A percentile compares a stretch with the other conserved stretches of the same genome.
phyloP scores from a whole-genome alignment of 2,888 invertebrate genomes.

The Stramonita haemastoma region DNA sequence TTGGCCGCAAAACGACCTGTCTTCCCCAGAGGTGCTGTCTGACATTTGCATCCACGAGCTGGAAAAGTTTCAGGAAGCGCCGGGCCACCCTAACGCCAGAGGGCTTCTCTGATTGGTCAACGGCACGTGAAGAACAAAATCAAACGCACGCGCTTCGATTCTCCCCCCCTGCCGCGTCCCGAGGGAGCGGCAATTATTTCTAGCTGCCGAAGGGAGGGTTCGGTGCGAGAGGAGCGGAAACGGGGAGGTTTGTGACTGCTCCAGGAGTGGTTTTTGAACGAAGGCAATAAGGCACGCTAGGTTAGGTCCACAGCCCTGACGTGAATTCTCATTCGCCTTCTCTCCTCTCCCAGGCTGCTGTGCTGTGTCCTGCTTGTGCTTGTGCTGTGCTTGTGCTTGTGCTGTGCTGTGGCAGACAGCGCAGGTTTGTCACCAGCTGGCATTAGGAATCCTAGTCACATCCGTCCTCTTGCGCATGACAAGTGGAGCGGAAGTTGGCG shows the following conservation, averaged over 20 bases:
- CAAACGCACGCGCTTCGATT: slow-evolving; percentile 46
- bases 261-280: slow-evolving; percentile 37
- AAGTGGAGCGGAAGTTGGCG: slow-evolving; percentile 17
- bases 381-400: neutral
- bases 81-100: slow-evolving; percentile 26
- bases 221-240: neutral
- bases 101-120: slow-evolving; percentile 48
- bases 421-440: neutral
- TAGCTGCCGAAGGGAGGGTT: slow-evolving; percentile 28
- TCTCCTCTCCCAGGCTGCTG: neutral
- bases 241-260: slow-evolving; percentile 8
- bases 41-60: slow-evolving; percentile 29
- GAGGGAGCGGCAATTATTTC: slow-evolving; percentile 42
- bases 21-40: slow-evolving; percentile 33
- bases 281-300: slow-evolving; percentile 36
- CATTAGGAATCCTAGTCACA: slow-evolving; percentile 23
- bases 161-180: slow-evolving; percentile 15
- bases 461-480: slow-evolving; percentile 21
- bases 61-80: slow-evolving; percentile 22
- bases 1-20: slow-evolving; percentile 2
- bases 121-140: slow-evolving; percentile 49
- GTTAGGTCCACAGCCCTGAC: slow-evolving; percentile 27
- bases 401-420: neutral
- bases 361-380: neutral
- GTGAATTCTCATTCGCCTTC: neutral